Conservation (phyloP, 2,113 vertebrate genomes). For the Leptobrachium leishanense region DNA sequence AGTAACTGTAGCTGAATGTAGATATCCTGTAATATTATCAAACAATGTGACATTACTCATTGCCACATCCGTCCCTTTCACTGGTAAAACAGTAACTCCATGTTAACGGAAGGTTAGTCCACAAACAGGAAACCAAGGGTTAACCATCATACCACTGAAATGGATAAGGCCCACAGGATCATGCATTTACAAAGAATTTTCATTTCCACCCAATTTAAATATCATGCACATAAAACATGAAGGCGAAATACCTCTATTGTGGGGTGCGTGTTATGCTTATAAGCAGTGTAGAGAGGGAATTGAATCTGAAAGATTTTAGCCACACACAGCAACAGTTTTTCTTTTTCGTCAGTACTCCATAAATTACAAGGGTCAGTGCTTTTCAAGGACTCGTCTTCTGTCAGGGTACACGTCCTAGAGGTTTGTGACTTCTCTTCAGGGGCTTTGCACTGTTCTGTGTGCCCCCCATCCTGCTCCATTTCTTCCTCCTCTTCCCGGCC, state of each 20-base stretch:
- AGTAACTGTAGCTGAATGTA: too few species aligned
- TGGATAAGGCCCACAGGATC: too few species aligned
- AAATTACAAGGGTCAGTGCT: slow-evolving; percentile 77
- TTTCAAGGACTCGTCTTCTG: slow-evolving; percentile 66
- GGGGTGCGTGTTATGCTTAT: slow-evolving; percentile 98
- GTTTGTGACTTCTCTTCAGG: slow-evolving; percentile 67
- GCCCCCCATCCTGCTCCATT: slow-evolving; percentile 62
- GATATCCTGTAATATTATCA: too few species aligned
- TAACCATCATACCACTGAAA: too few species aligned
- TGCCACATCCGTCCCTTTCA: too few species aligned
- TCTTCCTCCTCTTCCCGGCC: slow-evolving; percentile 78
- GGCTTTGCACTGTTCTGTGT: slow-evolving; percentile 62
- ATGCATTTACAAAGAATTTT: neutral
- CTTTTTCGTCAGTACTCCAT: slow-evolving; percentile 96
- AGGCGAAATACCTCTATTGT: slow-evolving; percentile 89
- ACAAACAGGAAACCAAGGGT: too few species aligned
- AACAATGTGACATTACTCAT: too few species aligned
- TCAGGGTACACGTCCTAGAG: slow-evolving; percentile 63
- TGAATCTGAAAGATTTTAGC: slow-evolving; percentile 99
- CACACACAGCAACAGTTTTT: slow-evolving; percentile 94
- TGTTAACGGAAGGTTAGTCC: too few species aligned
- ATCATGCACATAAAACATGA: neutral
- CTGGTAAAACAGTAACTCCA: too few species aligned
- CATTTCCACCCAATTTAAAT: neutral
- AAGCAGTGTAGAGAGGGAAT: slow-evolving; percentile 97